Evolutionary conservation across 2,797 vertebrate genomes (phyloP), one percentile per base, ranked within the genome.

Genomic region (Bradypodion ventrale): DNA sequence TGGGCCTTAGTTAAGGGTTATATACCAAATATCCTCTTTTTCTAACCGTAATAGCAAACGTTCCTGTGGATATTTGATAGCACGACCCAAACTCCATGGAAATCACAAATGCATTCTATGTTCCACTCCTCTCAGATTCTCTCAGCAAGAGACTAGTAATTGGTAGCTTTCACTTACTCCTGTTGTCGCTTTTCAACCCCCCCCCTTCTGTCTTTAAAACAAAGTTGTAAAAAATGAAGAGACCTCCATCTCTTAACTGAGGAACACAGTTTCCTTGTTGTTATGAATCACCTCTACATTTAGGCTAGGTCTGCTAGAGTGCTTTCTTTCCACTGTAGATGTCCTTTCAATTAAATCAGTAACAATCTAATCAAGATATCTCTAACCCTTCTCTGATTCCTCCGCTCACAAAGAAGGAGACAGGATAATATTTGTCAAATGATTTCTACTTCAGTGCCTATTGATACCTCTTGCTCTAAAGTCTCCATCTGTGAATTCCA

Each of bases 271-370:
- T 87, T 91, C 76, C 63, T 16, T 59, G 92, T 87, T 88, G 79
- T 88, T 87, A 62, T 90, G 90, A 93, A 87, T 90, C 87, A n/a
- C 62, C 75, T 88, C 75, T 52, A 85, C 88, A 83, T 93, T 91
- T 92, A 87, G 87, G 88, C 90, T 87, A 78, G 78, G 73, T 83
- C 66, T 88, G 87, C 84, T 87, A 75, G 83, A 90, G 87, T 86
- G 81, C 78, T 93, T 80, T 83, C 35, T 93, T 93, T 88, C 90
- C 90, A 87, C 70, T 93, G 89, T 85, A 78, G 80, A 92, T 85
- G 90, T 91, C 72, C 92, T 90, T 89, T 84, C 91, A 92, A 88
- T 83, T 78, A 82, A 83, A 90, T 70, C 37, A 76, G 65, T 62
- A 86, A 62, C 69, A 90, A 62, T 93, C 87, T 91, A 90, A 91